Evolutionary conservation across 2,113 vertebrate species (phyloP).

Genomic region (Colius striatus): DNA sequence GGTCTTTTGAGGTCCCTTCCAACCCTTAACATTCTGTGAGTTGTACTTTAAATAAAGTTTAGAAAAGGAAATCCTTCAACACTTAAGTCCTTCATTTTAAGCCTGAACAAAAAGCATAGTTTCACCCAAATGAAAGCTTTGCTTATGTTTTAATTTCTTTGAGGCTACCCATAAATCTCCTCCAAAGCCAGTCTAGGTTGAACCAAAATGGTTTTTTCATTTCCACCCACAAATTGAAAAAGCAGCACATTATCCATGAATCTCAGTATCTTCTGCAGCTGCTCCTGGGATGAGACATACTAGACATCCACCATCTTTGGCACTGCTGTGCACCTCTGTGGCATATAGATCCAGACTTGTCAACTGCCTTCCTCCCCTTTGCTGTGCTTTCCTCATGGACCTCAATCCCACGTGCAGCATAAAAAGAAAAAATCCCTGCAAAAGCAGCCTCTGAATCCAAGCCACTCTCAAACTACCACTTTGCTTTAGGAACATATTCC

Average conservation of each 20-base stretch:
- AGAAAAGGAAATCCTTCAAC: background rate
- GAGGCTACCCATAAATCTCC: background rate
- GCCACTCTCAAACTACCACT: background rate
- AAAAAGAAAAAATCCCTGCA: background rate
- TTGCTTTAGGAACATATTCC: background rate
- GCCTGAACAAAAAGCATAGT: background rate
- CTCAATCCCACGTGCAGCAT: background rate
- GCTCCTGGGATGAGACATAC: background rate
- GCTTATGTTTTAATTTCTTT: background rate
- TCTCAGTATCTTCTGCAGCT: accelerated
- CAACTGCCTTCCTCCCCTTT: background rate
- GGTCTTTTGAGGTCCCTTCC: too few relatives aligned
- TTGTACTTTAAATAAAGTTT: background rate
- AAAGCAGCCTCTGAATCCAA: background rate
- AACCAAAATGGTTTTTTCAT: background rate
- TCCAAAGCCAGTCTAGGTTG: background rate
- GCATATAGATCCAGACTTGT: background rate
- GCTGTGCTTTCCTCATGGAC: background rate
- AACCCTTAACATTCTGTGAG: too few relatives aligned
- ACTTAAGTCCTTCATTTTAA: background rate
- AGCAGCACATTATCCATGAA: background rate
- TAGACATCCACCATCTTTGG: background rate
- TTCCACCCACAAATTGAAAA: background rate
- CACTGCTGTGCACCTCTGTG: background rate
- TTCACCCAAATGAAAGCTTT: background rate